A percentile compares a stretch with the other conserved stretches of the same genome.
These are phyloP conservation scores for Unio delphinus DNA, from an alignment of 2,888 invertebrate species.

Conservation along the genomic window DNA sequence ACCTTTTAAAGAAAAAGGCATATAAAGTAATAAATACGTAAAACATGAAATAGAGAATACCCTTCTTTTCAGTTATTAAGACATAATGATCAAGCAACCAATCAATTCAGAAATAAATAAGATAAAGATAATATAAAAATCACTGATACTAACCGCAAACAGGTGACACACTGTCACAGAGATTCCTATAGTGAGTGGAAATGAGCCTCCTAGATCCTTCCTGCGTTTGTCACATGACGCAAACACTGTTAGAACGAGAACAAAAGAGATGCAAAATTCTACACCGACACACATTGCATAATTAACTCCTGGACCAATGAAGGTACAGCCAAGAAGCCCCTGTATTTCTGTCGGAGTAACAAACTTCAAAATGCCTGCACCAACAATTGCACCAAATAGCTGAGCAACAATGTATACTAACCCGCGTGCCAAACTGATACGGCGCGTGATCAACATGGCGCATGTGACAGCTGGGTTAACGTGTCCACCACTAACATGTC, in stretches of 20 bases:
- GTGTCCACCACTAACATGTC: slow-evolving; percentile 84
- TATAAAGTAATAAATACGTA: too few species aligned
- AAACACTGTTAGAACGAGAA: slow-evolving; percentile 88
- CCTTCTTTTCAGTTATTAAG: too few species aligned
- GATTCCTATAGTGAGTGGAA: slow-evolving; percentile 86
- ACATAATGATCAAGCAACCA: too few species aligned
- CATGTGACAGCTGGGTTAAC: slow-evolving; percentile 70
- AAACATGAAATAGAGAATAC: too few species aligned
- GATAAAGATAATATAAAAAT: too few species aligned
- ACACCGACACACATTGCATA: slow-evolving; percentile 85
- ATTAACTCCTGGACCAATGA: slow-evolving; percentile 49
- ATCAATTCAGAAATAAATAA: too few species aligned
- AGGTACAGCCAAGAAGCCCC: slow-evolving; percentile 88
- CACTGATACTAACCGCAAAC: slow-evolving; percentile 80
- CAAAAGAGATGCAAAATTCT: slow-evolving; percentile 88
- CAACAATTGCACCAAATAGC: slow-evolving; percentile 93
- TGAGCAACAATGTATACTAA: slow-evolving; percentile 89
- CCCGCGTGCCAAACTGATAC: slow-evolving; percentile 82
- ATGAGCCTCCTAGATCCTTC: slow-evolving; percentile 85
- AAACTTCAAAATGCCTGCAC: slow-evolving; percentile 85
- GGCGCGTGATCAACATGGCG: slow-evolving; percentile 83
- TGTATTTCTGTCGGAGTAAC: slow-evolving; percentile 72
- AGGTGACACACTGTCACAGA: slow-evolving; percentile 90
- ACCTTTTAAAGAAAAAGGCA: too few species aligned
- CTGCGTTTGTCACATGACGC: slow-evolving; percentile 84